Conservation (phyloP, 2,797 vertebrate species). For the Onychomys torridus region DNA sequence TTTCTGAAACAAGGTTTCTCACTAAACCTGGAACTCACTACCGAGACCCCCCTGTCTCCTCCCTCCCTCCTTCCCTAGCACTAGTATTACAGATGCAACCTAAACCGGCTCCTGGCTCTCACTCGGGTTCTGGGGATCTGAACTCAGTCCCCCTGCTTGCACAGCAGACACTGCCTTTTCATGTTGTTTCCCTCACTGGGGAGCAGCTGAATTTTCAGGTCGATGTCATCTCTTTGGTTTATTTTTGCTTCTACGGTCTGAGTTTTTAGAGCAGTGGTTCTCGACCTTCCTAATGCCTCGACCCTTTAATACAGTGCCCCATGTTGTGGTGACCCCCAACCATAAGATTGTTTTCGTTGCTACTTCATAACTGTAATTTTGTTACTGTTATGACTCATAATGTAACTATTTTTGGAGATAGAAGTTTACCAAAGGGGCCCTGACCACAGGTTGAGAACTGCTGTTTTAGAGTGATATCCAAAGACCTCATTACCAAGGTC, state of each 20-base stretch:
- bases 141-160: neutral
- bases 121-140: neutral
- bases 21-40: neutral
- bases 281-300: neutral
- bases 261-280: neutral
- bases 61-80: too few relatives aligned
- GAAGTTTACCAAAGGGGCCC: neutral
- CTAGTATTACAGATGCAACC: neutral
- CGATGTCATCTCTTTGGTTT: slow-evolving; percentile 4
- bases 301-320: neutral
- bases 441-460: neutral
- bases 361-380: neutral
- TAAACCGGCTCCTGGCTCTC: neutral
- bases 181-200: neutral
- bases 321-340: neutral
- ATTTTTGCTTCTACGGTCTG: neutral
- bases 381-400: neutral
- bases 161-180: neutral
- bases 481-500: neutral
- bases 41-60: neutral
- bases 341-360: neutral
- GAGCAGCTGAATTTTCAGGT: neutral
- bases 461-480: neutral
- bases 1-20: neutral
- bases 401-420: neutral